A percentile compares a stretch with the other conserved stretches of the same genome.
Conservation (phyloP, 2,888 invertebrate genomes). For the Venusia cambrica region DNA sequence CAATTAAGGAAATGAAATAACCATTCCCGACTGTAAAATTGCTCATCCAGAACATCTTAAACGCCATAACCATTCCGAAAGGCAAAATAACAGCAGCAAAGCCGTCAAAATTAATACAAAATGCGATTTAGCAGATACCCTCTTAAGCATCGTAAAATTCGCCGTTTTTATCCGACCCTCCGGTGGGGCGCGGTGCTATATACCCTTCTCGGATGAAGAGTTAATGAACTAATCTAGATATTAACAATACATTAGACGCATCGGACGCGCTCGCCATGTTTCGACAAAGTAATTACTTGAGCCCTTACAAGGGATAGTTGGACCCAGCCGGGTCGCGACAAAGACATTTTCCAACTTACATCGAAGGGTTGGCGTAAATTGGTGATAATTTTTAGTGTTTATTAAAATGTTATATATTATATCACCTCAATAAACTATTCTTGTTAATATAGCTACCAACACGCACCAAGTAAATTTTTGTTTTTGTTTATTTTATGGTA, state of each 20-base stretch:
- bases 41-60: constrained; percentile 32
- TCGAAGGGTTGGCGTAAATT: constrained; percentile 43
- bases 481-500: constrained; percentile 1
- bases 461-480: constrained; percentile 4
- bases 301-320: constrained; percentile 47
- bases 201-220: constrained; percentile 63
- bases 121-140: constrained; percentile 59
- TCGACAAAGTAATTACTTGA: constrained; percentile 53
- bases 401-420: constrained; percentile 37
- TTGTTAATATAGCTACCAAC: constrained; percentile 10
- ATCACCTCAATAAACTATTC: constrained; percentile 28
- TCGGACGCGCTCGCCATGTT: constrained; percentile 60
- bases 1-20: constrained; percentile 63
- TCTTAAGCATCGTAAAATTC: constrained; percentile 59
- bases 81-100: constrained; percentile 59
- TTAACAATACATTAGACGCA: constrained; percentile 79
- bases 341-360: constrained; percentile 38
- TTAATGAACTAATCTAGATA: constrained; percentile 80
- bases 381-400: constrained; percentile 45
- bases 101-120: constrained; percentile 70
- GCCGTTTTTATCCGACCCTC: constrained; percentile 50
- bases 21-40: constrained; percentile 28
- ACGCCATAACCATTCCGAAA: constrained; percentile 44
- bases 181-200: constrained; percentile 37
- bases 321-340: constrained; percentile 33